phyloP scores from a whole-genome alignment of 2,888 invertebrate genomes.

The Drosophila siamana region DNA sequence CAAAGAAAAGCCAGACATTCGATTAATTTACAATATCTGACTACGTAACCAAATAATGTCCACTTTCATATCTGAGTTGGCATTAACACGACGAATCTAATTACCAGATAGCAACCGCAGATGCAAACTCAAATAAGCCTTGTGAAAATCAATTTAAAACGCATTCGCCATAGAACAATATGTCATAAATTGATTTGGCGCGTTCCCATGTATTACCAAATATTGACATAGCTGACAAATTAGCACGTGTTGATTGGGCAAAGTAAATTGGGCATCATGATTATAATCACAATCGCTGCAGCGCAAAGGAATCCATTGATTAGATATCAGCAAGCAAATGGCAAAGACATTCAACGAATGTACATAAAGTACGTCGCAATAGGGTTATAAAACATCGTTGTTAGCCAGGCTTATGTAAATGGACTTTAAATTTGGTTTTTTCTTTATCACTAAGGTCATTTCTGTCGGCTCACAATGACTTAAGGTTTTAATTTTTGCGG shows the following conservation, averaged over 20 bases:
- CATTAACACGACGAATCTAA: slow-evolving; percentile 14
- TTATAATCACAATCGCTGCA: slow-evolving; percentile 17
- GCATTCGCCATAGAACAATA: neutral
- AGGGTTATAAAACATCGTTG: slow-evolving; percentile 14
- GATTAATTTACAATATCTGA: slow-evolving; percentile 15
- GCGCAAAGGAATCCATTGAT: slow-evolving; percentile 32
- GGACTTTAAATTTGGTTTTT: slow-evolving; percentile 30
- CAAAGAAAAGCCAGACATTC: slow-evolving; percentile 2
- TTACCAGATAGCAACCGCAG: slow-evolving; percentile 36
- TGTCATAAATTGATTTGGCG: slow-evolving; percentile 1
- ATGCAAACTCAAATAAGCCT: slow-evolving; percentile 15
- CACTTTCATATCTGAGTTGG: slow-evolving; percentile 5
- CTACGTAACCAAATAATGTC: slow-evolving; percentile 15
- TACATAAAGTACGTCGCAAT: slow-evolving; percentile 45
- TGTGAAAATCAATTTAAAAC: slow-evolving; percentile 6
- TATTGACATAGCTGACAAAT: neutral
- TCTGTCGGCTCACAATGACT: slow-evolving; percentile 46
- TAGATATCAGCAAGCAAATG: slow-evolving; percentile 38
- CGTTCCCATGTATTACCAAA: neutral
- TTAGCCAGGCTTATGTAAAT: slow-evolving; percentile 36
- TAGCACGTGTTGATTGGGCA: slow-evolving; percentile 14
- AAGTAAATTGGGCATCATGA: slow-evolving; percentile 1
- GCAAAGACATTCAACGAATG: slow-evolving; percentile 15
- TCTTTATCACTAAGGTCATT: slow-evolving; percentile 34
- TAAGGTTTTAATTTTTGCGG: slow-evolving; percentile 9